Evolutionary conservation across 2,113 vertebrate genomes (phyloP).

Genomic region (Indri indri): DNA sequence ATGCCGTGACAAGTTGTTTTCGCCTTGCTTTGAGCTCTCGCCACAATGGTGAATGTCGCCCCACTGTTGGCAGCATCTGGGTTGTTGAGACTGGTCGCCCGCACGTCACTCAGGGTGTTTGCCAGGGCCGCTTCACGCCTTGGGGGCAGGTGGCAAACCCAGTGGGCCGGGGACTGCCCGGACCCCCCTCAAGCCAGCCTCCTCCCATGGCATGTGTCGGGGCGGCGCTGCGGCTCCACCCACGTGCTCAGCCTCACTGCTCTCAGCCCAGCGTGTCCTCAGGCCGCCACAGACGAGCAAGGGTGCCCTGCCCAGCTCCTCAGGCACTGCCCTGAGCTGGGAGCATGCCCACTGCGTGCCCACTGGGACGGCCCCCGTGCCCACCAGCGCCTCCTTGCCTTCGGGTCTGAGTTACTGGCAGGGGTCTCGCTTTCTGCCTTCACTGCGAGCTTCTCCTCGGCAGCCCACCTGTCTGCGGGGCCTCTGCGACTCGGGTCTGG

Average conservation of each 20-base stretch:
- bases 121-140: accelerated
- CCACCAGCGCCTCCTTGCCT: not conserved
- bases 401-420: too few species aligned
- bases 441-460: not conserved
- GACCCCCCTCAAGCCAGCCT: not conserved
- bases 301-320: not conserved
- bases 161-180: accelerated
- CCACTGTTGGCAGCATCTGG: not conserved
- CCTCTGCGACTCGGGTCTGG: not conserved
- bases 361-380: not conserved
- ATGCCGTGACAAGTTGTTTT: constrained; percentile 50
- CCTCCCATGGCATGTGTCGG: accelerated
- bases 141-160: not conserved
- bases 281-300: not conserved
- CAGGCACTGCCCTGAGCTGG: too few species aligned
- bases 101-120: accelerated
- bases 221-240: too few species aligned
- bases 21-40: constrained; percentile 24
- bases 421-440: not conserved
- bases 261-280: not conserved
- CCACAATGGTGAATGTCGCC: not conserved
- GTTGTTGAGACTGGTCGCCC: not conserved
- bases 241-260: not conserved
- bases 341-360: not conserved
- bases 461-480: not conserved